A percentile compares a stretch with the other conserved stretches of the same genome.
These are phyloP conservation scores for Chrysolina haemoptera DNA, from an alignment of 2,888 invertebrate species.

Conservation along the genomic window DNA sequence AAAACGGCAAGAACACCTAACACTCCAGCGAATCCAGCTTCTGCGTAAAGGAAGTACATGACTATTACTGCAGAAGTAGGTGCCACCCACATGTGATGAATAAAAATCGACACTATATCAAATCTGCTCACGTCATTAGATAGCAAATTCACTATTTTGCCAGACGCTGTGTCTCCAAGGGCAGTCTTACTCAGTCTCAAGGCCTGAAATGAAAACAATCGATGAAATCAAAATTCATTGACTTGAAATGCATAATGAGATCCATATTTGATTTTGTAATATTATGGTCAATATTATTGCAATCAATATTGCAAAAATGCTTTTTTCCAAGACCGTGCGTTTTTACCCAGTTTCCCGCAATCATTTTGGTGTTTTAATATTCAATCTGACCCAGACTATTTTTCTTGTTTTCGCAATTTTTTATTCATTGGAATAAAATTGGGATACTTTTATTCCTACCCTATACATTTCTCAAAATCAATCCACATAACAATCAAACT, in stretches of 20 bases:
- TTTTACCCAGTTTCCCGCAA: no score
- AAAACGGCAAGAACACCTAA: slow-evolving; percentile 86
- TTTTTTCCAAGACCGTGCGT: no score
- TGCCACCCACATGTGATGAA: slow-evolving; percentile 91
- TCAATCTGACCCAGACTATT: no score
- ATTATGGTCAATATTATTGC: no score
- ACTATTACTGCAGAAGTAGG: slow-evolving; percentile 80
- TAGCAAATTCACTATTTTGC: slow-evolving; percentile 93
- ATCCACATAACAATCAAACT: no score
- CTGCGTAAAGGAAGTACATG: slow-evolving; percentile 83
- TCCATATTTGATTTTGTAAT: no score
- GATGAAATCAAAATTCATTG: not conserved
- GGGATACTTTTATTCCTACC: no score
- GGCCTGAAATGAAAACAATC: slow-evolving; percentile 70
- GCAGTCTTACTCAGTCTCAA: slow-evolving; percentile 80
- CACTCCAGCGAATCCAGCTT: slow-evolving; percentile 82
- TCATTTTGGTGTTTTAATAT: no score
- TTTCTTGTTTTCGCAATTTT: no score
- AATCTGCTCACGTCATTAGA: slow-evolving; percentile 96
- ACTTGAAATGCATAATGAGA: not conserved
- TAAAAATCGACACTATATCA: slow-evolving; percentile 86
- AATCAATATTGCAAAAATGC: no score
- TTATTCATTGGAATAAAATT: no score
- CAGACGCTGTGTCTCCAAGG: slow-evolving; percentile 83
- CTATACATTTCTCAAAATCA: no score